These are phyloP conservation scores for Hiodon alosoides DNA, from an alignment of 2,113 vertebrate species.

Conservation along the genomic window DNA sequence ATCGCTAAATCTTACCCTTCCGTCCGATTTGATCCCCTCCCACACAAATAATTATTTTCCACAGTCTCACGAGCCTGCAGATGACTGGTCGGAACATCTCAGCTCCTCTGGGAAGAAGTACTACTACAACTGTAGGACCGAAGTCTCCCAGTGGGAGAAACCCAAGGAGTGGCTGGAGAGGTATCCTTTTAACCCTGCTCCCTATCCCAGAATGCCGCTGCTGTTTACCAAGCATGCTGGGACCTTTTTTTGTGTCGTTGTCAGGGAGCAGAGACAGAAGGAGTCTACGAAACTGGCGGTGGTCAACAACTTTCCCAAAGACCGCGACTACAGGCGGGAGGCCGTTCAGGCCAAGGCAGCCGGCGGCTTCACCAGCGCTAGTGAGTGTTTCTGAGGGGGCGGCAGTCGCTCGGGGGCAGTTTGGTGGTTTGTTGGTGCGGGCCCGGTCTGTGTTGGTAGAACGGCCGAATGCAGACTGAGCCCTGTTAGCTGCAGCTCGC, in stretches of 20 bases:
- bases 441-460: no score
- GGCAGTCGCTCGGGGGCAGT: not conserved
- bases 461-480: no score
- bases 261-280: constrained; percentile 93
- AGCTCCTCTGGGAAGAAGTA: constrained; percentile 99
- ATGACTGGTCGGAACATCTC: constrained; percentile 99
- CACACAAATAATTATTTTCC: constrained; percentile 5
- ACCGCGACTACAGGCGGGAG: constrained; percentile 99
- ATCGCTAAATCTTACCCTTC: not conserved
- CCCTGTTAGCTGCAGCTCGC: no score
- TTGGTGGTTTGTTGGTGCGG: no score
- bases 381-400: constrained; percentile 56
- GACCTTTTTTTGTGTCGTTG: not conserved
- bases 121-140: constrained; percentile 98
- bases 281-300: constrained; percentile 85
- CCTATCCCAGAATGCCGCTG: no score
- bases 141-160: constrained; percentile 99
- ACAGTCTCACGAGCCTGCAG: constrained; percentile 82
- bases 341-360: constrained; percentile 89
- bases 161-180: constrained; percentile 98
- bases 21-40: not conserved
- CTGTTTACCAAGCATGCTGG: no score
- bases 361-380: constrained; percentile 73
- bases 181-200: constrained; percentile 46
- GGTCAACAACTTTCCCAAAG: constrained; percentile 93